Evolutionary conservation across 2,797 vertebrate species (phyloP), one percentile per base, ranked within the genome.

Genomic region (Phataginus tricuspis): DNA sequence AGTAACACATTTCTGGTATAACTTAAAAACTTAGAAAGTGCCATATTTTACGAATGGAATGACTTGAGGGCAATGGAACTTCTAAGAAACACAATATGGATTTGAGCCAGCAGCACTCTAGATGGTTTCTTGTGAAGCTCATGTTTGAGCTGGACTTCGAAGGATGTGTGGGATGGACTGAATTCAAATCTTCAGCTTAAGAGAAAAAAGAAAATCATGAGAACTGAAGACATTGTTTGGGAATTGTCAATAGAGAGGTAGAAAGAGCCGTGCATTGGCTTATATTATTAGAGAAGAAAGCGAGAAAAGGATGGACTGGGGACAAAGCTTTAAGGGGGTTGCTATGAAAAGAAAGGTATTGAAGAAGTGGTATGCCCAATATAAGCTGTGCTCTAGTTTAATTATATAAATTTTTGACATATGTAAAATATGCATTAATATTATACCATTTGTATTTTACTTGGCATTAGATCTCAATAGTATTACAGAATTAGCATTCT

Each of bases 401-500:
- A 80, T 63, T 69, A 29, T n/a, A 64, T 21, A 82, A 55, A 82
- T 57, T 19, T 75, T 42, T 61, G 51, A 79, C 64, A 55, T 31
- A 80, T 64, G 1, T 42, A 91, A 80, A 88, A 64, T 59, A 31
- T 59, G 25, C 39, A 71, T 37, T 31, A 57, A 71, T 45, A 85
- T 34, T 75, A 39, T 37, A 14, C 2, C 4, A 37, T 31, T 72
- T 68, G 59, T 68, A 37, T 87, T 87, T 80, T 83, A 78, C n/a
- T 72, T 85, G 51, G 8, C 29, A 64, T 78, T 34, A 68, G 25
- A 57, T 59, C 42, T 85, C 14, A 55, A 10, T 72, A 84, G 82
- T 90, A 25, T 84, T 87, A 63, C 7, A 78, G 93, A 91, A 59
- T 74, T 95, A 74, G 72, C 5, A 61, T 84, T 80, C 34, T 85